Evolutionary conservation across 1,140 invertebrate species (phyloP).

Genomic region (Agrypnia vestita): DNA sequence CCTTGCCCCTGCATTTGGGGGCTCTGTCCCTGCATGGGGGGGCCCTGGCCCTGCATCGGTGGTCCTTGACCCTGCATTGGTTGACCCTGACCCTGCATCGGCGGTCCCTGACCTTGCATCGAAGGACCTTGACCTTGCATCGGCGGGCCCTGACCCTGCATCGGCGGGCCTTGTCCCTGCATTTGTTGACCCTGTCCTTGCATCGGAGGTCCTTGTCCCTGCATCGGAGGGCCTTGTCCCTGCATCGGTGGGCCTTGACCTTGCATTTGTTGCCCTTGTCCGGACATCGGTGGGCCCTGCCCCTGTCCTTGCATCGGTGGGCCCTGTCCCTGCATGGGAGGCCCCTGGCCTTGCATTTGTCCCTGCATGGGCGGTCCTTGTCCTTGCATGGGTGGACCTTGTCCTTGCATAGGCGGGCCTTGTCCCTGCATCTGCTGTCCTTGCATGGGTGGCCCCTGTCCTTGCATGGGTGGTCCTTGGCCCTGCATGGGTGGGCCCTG

Average conservation of each 20-base stretch:
- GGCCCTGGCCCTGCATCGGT: conserved; percentile 57
- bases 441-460: conserved; percentile 29
- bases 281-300: too few relatives aligned
- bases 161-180: conserved; percentile 53
- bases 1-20: conserved; percentile 57
- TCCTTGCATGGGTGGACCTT: conserved; percentile 55
- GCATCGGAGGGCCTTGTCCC: conserved; percentile 51
- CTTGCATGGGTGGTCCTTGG: too few relatives aligned
- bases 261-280: conserved; percentile 57
- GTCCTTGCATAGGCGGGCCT: conserved; percentile 56
- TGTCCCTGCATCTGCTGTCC: conserved; percentile 59
- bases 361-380: conserved; percentile 58
- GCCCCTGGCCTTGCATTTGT: too few relatives aligned
- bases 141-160: conserved; percentile 57
- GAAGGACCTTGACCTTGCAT: conserved; percentile 60
- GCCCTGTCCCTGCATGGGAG: conserved; percentile 56
- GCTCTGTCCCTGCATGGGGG: conserved; percentile 54
- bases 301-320: conserved; percentile 54
- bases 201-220: conserved; percentile 62
- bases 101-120: conserved; percentile 51
- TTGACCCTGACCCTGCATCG: conserved; percentile 52
- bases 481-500: conserved; percentile 50
- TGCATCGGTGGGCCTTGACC: conserved; percentile 49
- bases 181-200: conserved; percentile 55
- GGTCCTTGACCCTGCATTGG: conserved; percentile 45